These are phyloP conservation scores for Zaprionus lachaisei DNA, from an alignment of 1,140 invertebrate species.

Conservation along the genomic window DNA sequence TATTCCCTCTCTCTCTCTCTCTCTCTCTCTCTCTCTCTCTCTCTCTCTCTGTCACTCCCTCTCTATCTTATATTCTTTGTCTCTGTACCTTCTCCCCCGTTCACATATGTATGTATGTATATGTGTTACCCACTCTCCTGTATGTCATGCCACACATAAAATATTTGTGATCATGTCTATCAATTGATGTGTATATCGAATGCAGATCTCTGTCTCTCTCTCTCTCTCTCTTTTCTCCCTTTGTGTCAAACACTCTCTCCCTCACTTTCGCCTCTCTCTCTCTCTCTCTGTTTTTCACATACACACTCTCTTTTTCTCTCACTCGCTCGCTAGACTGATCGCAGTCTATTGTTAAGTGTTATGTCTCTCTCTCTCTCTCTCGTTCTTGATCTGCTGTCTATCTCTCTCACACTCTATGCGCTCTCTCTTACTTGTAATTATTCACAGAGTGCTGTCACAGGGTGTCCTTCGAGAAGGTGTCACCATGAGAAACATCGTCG, in stretches of 20 bases:
- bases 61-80: neutral
- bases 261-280: conserved; percentile 2
- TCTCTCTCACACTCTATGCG: conserved; percentile 14
- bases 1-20: conserved; percentile 9
- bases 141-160: conserved; percentile 13
- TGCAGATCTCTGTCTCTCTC: conserved; percentile 21
- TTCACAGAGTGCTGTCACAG: neutral
- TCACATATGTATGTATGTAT: conserved; percentile 5
- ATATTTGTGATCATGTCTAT: conserved; percentile 38
- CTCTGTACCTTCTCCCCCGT: neutral
- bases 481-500: neutral
- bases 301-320: conserved; percentile 31
- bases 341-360: neutral
- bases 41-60: neutral
- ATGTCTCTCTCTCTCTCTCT: neutral
- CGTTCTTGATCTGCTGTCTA: neutral
- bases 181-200: conserved; percentile 35
- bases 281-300: neutral
- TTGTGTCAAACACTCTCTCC: conserved; percentile 4
- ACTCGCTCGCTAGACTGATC: conserved; percentile 30
- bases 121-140: conserved; percentile 18
- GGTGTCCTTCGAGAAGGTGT: neutral
- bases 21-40: neutral
- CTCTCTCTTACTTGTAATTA: conserved; percentile 2
- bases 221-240: conserved; percentile 23